Base-by-base conservation (phyloP, 2,113 vertebrate genomes). In the Alligator sinensis region DNA sequence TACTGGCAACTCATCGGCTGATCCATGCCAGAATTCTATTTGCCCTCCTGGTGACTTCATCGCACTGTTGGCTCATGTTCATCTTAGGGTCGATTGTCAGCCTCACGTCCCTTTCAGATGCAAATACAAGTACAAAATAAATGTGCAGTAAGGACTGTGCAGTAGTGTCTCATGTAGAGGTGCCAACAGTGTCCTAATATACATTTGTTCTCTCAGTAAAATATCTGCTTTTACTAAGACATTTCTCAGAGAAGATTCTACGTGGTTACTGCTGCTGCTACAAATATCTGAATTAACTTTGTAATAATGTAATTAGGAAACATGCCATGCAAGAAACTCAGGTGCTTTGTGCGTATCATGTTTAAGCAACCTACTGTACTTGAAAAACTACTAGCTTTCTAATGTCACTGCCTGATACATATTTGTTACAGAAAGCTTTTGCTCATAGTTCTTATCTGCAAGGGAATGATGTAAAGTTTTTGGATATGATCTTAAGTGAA, bases 221-320 rank as follows among this genome's bases (percentile, higher is more conserved):
- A 93, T 93, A 91, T 91, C 82, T 91, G 96, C 93, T 97, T 95
- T 97, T 96, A 91, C 89, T 95, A 82, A 95, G 91, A 91, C 92
- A 62, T 15, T 1, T 87, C 70, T 86, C 92, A 97, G 93, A 90
- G 95, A 62, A 94, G 47, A 16, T 47, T 96, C 92, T 95, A 72
- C 58, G 18, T 16, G 88, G 95, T 79, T 90, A 61, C 77, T 91
- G 38, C 62, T 78, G 79, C 94, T 96, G 78, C 30, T 84, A 59
- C 68, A 83, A 83, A 60, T 92, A 75, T 96, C 94, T 93, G 82
- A 89, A 93, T 96, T 88, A 80, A 89, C 91, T 97, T 96, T 95
- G 85, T 96, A 92, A 96, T 88, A 88, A 25, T 14, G 11, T 55
- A 78, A 93, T 57, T 92, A 89, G 95, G 85, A 93, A 92, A 96